These are phyloP conservation scores for Calameuta filiformis DNA, from an alignment of 2,888 invertebrate species.

Conservation along the genomic window DNA sequence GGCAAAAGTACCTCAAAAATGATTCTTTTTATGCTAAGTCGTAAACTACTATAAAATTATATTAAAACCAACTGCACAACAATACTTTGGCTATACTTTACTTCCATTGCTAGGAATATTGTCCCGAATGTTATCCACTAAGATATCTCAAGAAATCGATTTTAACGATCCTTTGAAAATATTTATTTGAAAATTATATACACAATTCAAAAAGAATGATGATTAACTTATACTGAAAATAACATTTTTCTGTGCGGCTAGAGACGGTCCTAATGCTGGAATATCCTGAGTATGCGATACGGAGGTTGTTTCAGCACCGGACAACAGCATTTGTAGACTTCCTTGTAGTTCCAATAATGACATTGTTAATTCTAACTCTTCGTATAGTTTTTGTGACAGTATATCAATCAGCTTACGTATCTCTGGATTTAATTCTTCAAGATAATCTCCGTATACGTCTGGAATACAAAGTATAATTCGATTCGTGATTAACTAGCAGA, in stretches of 20 bases:
- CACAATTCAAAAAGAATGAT: slow-evolving; percentile 28
- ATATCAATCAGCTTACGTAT: slow-evolving; percentile 72
- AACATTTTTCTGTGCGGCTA: slow-evolving; percentile 64
- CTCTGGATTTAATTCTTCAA: slow-evolving; percentile 73
- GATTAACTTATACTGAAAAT: slow-evolving; percentile 55
- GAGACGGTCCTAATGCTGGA: slow-evolving; percentile 54
- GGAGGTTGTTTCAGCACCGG: slow-evolving; percentile 67
- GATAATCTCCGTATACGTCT: slow-evolving; percentile 76
- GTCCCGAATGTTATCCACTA: not conserved
- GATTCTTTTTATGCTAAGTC: slow-evolving; percentile 18
- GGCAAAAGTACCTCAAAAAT: slow-evolving; percentile 60
- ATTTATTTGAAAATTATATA: slow-evolving; percentile 39
- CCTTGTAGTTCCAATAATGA: slow-evolving; percentile 77
- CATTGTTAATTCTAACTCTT: slow-evolving; percentile 77
- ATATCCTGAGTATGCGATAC: slow-evolving; percentile 37
- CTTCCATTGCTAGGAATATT: not conserved
- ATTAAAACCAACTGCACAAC: not conserved
- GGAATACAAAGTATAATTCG: slow-evolving; percentile 20
- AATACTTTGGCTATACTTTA: slow-evolving; percentile 3
- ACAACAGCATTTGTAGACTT: slow-evolving; percentile 74
- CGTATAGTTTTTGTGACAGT: slow-evolving; percentile 72
- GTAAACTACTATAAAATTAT: not conserved
- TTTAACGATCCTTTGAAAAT: not conserved
- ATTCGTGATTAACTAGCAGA: not conserved
- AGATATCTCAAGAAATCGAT: not conserved